Evolutionary conservation across 2,113 vertebrate genomes (phyloP), one percentile per base, ranked within the genome.

Genomic region (Ceratotherium simum): DNA sequence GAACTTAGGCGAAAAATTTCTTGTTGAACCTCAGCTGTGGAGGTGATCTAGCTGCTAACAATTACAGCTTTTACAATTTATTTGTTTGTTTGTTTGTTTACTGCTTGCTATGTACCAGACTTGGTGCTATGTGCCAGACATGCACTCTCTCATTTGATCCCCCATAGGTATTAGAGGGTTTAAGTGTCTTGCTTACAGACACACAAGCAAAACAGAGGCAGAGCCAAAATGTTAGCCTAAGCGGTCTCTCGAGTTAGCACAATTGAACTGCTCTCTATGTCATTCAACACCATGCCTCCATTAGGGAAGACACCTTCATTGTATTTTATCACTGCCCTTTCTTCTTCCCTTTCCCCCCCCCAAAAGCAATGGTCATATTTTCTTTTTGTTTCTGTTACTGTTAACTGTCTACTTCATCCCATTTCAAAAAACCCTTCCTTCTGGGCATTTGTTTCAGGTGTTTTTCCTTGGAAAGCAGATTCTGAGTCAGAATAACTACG

Each of bases 261-360:
- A 62, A 17, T 3, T 64, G 20, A 95, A 3, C 46, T 18, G 11
- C 17, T 86, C 17, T 86, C 29, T 6, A 2, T 4, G 29, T 69
- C 36, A 56, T 21, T n/a, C 1, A 4, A 8, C 0, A 31, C 21
- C 23, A 65, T 3, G 0, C 16, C 20, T 84, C 36, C 21, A 17
- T 39, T 33, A 56, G 46, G 33, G 31, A 89, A 93, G 64, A 54
- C 17, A 11, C 3, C 4, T 1, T 69, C 6, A 3, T 14, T 20
- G 0, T 62, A 2, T 87, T 81, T 91, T 23, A 48, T n/a, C 36
- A 60, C 25, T 0, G 0, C 5, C 14, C 2, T 72, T 84, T 90
- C 39, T 36, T 20, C 36, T 8, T 12, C 6, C 20, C 13, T 46
- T 78, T 60, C 33, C 21, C 16, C 3, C 3, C 0, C 14, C 3